Evolutionary conservation across 2,888 invertebrate genomes (phyloP).

Genomic region (Antheraea assamensis): DNA sequence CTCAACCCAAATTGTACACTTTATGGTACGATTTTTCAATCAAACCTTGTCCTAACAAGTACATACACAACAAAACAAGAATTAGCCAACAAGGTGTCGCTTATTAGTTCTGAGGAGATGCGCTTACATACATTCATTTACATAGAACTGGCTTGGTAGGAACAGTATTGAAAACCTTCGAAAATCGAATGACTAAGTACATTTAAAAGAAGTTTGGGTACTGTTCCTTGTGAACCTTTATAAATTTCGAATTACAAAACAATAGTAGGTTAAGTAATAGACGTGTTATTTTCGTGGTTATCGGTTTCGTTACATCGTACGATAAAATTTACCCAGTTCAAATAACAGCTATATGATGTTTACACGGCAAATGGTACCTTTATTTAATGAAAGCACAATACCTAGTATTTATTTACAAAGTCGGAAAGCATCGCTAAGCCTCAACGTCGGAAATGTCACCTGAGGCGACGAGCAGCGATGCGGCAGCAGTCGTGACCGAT

Average conservation of each 20-base stretch:
- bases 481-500: slow-evolving; percentile 62
- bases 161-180: not conserved
- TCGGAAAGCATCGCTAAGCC: slow-evolving; percentile 27
- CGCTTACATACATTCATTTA: too few relatives aligned
- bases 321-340: not conserved
- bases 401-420: slow-evolving; percentile 16
- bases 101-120: too few relatives aligned
- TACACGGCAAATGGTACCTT: not conserved
- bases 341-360: not conserved
- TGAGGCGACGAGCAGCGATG: slow-evolving; percentile 35
- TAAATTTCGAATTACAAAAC: not conserved
- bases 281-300: not conserved
- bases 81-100: too few relatives aligned
- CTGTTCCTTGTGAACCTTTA: not conserved
- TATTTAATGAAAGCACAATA: slow-evolving; percentile 1
- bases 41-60: too few relatives aligned
- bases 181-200: not conserved
- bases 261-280: not conserved
- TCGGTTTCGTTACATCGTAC: not conserved
- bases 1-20: too few relatives aligned
- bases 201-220: not conserved
- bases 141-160: too few relatives aligned
- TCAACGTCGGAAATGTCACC: slow-evolving; percentile 56
- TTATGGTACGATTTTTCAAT: too few relatives aligned
- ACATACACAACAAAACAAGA: too few relatives aligned